Base-by-base conservation (phyloP, 2,113 vertebrate genomes). In the Tetraodon nigroviridis region DNA sequence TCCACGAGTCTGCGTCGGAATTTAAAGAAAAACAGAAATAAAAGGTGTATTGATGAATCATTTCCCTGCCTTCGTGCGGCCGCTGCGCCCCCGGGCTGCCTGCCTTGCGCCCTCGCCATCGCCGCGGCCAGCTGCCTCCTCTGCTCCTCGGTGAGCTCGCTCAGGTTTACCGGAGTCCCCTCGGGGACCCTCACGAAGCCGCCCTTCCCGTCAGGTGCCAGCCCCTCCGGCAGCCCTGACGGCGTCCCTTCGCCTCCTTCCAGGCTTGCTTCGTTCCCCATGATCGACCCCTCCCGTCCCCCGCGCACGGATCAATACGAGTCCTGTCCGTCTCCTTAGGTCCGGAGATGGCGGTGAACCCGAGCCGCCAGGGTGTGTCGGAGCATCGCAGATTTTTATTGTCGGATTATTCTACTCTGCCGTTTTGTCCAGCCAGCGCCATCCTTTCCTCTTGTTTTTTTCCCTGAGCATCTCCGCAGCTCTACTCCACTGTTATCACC, bases 241-340 rank as follows among this genome's bases (percentile, higher is more conserved):
- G 86, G 75, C 66, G 87, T 85, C 78, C 89, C 94, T 61, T 94
- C 94, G 69, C 92, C 94, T 63, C 91, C 93, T 88, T 98, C 95
- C 80, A 94, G 83, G 89, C 96, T 98, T 67, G 94, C 93, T 82
- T 98, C 95, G 87, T 99, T 99, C 84, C 96, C 96, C 95, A 99
- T 98, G 92, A 90, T 88, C 61, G 83, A 85, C 76, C 83, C 84
- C 84, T 87, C 84, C 79, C 84, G 78, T 71, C 44, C 74, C 61
- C 68, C 37, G 55, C 58, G 17, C 57, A 64, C 70, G 79, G 81
- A 85, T 86, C 79, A 63, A 75, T 73, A 55, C 65, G 71, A 68
- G 64, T 61, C 47, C 41, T 54, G 15, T 37, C 45, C 45, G 61
- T 59, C 57, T 48, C 27, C 57, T 76, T 83, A 80, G 76, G 73